phyloP scores from a whole-genome alignment of 2,113 vertebrate genomes.

The Orcinus orca region DNA sequence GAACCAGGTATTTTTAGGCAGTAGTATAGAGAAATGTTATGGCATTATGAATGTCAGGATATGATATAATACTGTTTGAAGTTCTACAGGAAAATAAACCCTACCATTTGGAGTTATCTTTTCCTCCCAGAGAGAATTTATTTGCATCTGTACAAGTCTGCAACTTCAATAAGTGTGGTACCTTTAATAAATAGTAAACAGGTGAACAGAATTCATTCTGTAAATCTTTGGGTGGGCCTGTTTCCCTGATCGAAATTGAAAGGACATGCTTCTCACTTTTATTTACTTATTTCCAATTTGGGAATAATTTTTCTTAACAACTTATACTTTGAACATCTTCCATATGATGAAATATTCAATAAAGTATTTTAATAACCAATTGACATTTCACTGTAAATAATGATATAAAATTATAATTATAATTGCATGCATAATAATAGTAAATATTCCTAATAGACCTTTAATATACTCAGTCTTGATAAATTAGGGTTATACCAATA shows the following conservation, averaged over 20 bases:
- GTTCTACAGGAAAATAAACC: not conserved
- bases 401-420: not conserved
- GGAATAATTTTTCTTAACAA: not conserved
- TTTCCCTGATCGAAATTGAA: not conserved
- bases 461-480: not conserved
- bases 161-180: not conserved
- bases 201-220: not conserved
- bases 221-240: not conserved
- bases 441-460: not conserved
- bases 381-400: not conserved
- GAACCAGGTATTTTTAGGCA: not conserved
- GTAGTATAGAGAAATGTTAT: not conserved
- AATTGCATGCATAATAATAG: not conserved
- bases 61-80: not conserved
- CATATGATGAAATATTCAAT: not conserved
- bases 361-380: not conserved
- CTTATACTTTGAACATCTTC: not conserved
- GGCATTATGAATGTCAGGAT: not conserved
- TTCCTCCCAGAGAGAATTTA: not conserved
- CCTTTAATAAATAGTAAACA: not conserved
- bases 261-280: not conserved
- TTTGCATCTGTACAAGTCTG: not conserved
- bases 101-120: not conserved
- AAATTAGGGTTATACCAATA: not conserved
- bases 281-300: not conserved